Evolutionary conservation across 2,888 invertebrate species (phyloP).

Genomic region (Volucella zonaria): DNA sequence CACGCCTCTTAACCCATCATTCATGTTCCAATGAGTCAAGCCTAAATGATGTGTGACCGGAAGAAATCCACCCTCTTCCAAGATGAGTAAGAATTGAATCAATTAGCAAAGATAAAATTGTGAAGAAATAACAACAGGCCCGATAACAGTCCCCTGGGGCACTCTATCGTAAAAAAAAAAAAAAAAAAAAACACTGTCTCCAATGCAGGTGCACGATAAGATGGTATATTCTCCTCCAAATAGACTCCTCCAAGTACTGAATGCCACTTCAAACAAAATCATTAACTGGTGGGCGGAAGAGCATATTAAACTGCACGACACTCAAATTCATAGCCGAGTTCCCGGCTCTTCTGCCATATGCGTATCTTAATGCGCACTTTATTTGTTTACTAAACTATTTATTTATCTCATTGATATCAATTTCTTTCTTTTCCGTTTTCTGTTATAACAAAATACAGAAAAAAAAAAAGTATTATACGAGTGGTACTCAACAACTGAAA

Average conservation of each 20-base stretch:
- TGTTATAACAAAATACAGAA: not conserved
- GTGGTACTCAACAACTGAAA: not conserved
- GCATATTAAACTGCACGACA: constrained; percentile 17
- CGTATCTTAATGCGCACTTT: constrained; percentile 34
- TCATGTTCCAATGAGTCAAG: no score
- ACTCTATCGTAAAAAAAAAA: not conserved
- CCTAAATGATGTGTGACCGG: no score
- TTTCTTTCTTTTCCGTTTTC: not conserved
- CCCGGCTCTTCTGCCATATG: constrained; percentile 18
- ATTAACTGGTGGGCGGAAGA: not conserved
- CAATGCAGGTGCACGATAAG: constrained; percentile 12
- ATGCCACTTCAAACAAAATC: constrained; percentile 18
- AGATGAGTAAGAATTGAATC: not conserved
- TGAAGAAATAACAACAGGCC: not conserved
- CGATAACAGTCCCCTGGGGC: constrained; percentile 9
- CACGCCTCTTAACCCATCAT: no score
- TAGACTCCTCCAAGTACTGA: constrained; percentile 4
- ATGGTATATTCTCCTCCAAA: not conserved
- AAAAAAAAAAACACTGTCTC: not conserved
- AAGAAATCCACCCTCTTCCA: not conserved
- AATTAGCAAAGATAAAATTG: constrained; percentile 1
- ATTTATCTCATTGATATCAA: constrained; percentile 52
- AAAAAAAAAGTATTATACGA: constrained; percentile 22
- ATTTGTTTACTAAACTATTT: constrained; percentile 60
- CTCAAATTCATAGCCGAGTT: no score